These are phyloP conservation scores for Albula goreensis DNA, from an alignment of 2,113 vertebrate species.

Conservation along the genomic window DNA sequence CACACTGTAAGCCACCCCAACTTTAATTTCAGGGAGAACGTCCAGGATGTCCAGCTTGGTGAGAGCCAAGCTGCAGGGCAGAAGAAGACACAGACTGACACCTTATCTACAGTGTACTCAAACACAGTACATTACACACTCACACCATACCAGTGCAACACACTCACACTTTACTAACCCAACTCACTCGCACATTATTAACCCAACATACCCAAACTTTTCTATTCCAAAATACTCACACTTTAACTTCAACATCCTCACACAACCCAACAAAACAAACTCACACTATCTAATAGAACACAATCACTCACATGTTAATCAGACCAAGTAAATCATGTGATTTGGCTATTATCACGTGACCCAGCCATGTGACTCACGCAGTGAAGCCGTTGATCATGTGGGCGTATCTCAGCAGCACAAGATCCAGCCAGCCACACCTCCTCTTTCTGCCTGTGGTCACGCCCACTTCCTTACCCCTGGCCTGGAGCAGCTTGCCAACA, in stretches of 20 bases:
- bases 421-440: constrained; percentile 95
- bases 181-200: too few relatives aligned
- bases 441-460: constrained; percentile 95
- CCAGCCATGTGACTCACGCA: constrained; percentile 79
- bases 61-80: constrained; percentile 81
- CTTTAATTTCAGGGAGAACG: constrained; percentile 87
- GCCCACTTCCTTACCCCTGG: constrained; percentile 87
- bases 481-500: constrained; percentile 86
- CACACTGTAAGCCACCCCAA: constrained; percentile 89
- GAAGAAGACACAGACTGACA: background rate
- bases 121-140: background rate
- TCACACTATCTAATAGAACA: too few relatives aligned
- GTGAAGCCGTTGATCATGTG: constrained; percentile 99
- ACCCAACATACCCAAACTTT: too few relatives aligned
- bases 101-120: background rate
- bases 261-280: too few relatives aligned
- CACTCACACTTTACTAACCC: background rate
- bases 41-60: constrained; percentile 98
- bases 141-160: background rate
- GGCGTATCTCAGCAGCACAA: constrained; percentile 91
- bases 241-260: too few relatives aligned
- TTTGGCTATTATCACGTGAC: too few relatives aligned
- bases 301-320: background rate
- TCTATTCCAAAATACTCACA: too few relatives aligned
- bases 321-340: background rate